Percentiles rank a stretch among this genome's conserved stretches.
phyloP scores from a whole-genome alignment of 2,888 invertebrate species.

The Drosophila anomelani region DNA sequence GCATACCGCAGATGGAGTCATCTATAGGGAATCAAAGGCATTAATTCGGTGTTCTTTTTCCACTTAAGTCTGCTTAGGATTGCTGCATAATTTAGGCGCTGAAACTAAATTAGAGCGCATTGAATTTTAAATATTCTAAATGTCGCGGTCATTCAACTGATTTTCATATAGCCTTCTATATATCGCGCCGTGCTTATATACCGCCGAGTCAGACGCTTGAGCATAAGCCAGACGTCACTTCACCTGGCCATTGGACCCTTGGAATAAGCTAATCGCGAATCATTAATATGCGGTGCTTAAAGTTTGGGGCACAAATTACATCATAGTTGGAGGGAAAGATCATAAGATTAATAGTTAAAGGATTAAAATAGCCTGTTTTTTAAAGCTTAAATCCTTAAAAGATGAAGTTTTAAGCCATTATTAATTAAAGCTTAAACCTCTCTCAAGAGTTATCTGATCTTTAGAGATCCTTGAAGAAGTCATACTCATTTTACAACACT shows the following conservation, averaged over 20 bases:
- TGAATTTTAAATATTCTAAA: conserved; percentile 51
- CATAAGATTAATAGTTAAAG: background rate
- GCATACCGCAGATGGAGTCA: conserved; percentile 60
- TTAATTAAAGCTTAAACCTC: background rate
- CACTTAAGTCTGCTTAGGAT: conserved; percentile 6
- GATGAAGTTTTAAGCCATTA: background rate
- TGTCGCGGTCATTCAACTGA: conserved; percentile 50
- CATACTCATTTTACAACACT: background rate
- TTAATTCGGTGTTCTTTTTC: too few species aligned
- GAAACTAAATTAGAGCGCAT: conserved; percentile 55
- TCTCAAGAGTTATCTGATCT: background rate
- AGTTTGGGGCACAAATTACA: conserved; percentile 17
- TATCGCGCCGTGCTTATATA: conserved; percentile 3
- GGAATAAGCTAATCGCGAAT: conserved; percentile 34
- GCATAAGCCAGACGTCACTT: conserved; percentile 42
- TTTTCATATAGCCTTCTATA: background rate
- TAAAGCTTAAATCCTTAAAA: background rate
- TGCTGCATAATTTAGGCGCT: conserved; percentile 42
- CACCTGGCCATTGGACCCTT: conserved; percentile 24
- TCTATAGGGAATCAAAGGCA: conserved; percentile 25
- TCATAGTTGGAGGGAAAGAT: conserved; percentile 17
- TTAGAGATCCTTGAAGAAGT: background rate
- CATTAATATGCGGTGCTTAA: conserved; percentile 27
- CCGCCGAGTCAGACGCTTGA: conserved; percentile 18
- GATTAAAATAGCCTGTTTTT: background rate